These are phyloP conservation scores for Trachelipus rathkii DNA, from an alignment of 1,140 invertebrate species.

Conservation along the genomic window DNA sequence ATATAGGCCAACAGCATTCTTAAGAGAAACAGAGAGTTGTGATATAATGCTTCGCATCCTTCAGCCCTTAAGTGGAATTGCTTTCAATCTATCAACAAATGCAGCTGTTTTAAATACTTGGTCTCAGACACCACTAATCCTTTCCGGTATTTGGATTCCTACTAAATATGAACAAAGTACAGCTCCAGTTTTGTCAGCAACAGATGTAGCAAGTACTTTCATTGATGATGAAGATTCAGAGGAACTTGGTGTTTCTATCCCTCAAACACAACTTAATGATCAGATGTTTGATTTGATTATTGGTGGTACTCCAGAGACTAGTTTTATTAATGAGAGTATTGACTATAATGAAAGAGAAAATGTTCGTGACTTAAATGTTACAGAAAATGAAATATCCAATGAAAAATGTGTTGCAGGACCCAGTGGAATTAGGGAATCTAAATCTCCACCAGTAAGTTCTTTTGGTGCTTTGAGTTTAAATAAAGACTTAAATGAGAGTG, in stretches of 20 bases:
- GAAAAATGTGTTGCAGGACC: too few relatives aligned
- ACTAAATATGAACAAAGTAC: conserved; percentile 10
- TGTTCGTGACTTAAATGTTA: neutral
- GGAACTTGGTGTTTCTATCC: conserved; percentile 21
- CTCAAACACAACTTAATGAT: conserved; percentile 33
- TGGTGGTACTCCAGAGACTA: conserved; percentile 39
- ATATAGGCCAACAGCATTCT: conserved; percentile 58
- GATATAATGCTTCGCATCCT: conserved; percentile 71
- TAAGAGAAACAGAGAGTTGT: conserved; percentile 71
- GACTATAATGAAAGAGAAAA: conserved; percentile 21
- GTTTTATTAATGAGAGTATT: conserved; percentile 36
- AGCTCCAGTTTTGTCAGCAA: conserved; percentile 37
- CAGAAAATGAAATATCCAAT: too few relatives aligned
- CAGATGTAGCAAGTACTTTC: conserved; percentile 39
- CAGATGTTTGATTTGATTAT: conserved; percentile 42
- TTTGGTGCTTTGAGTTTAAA: too few relatives aligned
- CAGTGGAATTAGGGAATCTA: too few relatives aligned
- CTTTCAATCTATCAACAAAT: conserved; percentile 78
- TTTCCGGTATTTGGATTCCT: conserved; percentile 78
- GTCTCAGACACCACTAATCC: conserved; percentile 73
- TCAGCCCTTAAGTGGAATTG: conserved; percentile 68
- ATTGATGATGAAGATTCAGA: conserved; percentile 24
- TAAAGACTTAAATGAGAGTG: too few relatives aligned
- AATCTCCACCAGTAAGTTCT: too few relatives aligned
- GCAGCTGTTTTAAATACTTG: conserved; percentile 84